Percentiles rank a stretch among this genome's conserved stretches.
Conservation (phyloP, 2,888 invertebrate genomes). For the Drepanosiphum platanoidis region DNA sequence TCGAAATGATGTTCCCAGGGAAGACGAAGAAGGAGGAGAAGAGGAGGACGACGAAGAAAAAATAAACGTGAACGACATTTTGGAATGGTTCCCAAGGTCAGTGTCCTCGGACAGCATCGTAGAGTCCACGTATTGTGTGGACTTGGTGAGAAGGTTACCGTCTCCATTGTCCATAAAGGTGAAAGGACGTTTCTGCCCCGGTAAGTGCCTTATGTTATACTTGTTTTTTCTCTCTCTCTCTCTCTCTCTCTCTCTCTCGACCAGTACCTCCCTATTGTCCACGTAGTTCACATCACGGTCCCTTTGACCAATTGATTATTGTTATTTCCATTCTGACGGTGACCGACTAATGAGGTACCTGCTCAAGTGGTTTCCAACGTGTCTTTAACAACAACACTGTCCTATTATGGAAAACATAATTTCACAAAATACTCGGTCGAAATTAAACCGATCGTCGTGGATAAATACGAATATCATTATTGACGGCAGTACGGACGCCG, state of each 20-base stretch:
- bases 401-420: not conserved
- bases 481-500: no score
- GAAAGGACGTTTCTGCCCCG: slow-evolving; percentile 58
- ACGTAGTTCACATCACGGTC: slow-evolving; percentile 29
- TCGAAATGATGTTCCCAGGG: slow-evolving; percentile 60
- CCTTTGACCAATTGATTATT: slow-evolving; percentile 44
- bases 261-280: slow-evolving; percentile 20
- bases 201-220: slow-evolving; percentile 46
- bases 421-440: not conserved
- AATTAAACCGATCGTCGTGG: no score
- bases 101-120: slow-evolving; percentile 66
- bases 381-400: not conserved
- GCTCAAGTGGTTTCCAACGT: not conserved
- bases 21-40: slow-evolving; percentile 63
- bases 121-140: slow-evolving; percentile 65
- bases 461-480: not conserved
- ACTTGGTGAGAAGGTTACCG: slow-evolving; percentile 65
- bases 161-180: slow-evolving; percentile 64
- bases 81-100: slow-evolving; percentile 64
- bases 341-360: not conserved
- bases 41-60: slow-evolving; percentile 63
- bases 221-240: slow-evolving; percentile 37
- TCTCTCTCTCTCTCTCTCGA: slow-evolving; percentile 14
- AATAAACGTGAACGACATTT: slow-evolving; percentile 58
- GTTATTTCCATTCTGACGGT: slow-evolving; percentile 7